Evolutionary conservation across 2,113 vertebrate genomes (phyloP).

Genomic region (Tachysurus fulvidraco): DNA sequence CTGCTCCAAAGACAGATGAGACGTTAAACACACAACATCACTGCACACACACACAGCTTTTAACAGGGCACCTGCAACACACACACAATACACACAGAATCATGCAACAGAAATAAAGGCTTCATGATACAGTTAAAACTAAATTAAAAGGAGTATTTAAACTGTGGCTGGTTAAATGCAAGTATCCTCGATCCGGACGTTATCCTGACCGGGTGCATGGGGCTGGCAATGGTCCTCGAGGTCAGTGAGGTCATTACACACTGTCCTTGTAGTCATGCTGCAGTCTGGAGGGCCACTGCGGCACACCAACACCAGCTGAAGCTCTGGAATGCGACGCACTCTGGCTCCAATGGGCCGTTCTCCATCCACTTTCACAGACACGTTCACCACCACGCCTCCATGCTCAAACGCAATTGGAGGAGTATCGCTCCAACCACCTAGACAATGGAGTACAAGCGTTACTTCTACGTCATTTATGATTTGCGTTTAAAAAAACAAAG

Average conservation of each 20-base stretch:
- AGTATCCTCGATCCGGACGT: background rate
- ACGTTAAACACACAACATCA: constrained; percentile 74
- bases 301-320: constrained; percentile 76
- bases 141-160: background rate
- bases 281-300: constrained; percentile 56
- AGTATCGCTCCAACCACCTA: constrained; percentile 95
- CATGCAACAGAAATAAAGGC: background rate
- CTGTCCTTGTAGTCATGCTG: constrained; percentile 62
- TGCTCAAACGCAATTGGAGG: constrained; percentile 93
- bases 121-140: background rate
- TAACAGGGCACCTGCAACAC: constrained; percentile 85
- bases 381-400: constrained; percentile 85
- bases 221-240: constrained; percentile 89
- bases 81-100: constrained; percentile 25
- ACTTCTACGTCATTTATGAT: background rate
- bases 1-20: constrained; percentile 69
- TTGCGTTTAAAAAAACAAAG: background rate
- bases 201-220: constrained; percentile 81
- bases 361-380: constrained; percentile 85
- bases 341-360: constrained; percentile 81
- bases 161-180: background rate
- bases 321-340: constrained; percentile 77
- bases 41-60: constrained; percentile 92
- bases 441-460: background rate
- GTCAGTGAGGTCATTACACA: constrained; percentile 78